These are phyloP conservation scores for Sternarchorhynchus goeldii DNA, from an alignment of 2,797 vertebrate genomes.

Conservation along the genomic window DNA sequence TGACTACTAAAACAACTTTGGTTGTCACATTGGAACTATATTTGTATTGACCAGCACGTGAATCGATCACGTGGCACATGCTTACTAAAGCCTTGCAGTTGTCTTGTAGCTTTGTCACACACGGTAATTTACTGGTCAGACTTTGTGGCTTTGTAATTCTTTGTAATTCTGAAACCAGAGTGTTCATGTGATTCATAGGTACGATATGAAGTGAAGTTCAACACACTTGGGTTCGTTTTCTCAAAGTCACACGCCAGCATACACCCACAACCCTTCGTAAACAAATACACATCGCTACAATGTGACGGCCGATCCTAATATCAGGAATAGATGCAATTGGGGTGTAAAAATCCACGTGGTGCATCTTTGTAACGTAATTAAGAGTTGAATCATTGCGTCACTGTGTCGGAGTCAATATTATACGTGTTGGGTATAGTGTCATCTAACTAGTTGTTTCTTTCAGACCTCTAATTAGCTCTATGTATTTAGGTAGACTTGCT, in stretches of 20 bases:
- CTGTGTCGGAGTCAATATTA: not conserved
- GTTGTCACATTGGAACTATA: not conserved
- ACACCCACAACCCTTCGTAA: not conserved
- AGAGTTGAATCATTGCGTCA: not conserved
- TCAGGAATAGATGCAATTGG: not conserved
- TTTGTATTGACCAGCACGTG: not conserved
- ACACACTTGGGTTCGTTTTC: not conserved
- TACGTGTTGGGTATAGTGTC: not conserved
- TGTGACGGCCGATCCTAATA: not conserved
- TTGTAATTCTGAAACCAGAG: conserved; percentile 2
- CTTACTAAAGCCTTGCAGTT: not conserved
- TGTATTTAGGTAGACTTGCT: not conserved
- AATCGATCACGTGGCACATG: not conserved
- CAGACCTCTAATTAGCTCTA: conserved; percentile 28
- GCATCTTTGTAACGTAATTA: not conserved
- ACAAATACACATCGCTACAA: not conserved
- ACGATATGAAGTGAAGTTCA: not conserved
- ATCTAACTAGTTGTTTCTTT: conserved; percentile 21
- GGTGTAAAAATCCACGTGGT: not conserved
- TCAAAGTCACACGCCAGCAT: not conserved
- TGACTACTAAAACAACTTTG: not conserved
- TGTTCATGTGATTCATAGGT: not conserved
- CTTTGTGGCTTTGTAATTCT: not conserved
- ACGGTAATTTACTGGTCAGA: not conserved
- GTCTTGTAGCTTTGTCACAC: not conserved